These are phyloP conservation scores for Ploceus nigricollis DNA, from an alignment of 2,113 vertebrate species.

Conservation along the genomic window DNA sequence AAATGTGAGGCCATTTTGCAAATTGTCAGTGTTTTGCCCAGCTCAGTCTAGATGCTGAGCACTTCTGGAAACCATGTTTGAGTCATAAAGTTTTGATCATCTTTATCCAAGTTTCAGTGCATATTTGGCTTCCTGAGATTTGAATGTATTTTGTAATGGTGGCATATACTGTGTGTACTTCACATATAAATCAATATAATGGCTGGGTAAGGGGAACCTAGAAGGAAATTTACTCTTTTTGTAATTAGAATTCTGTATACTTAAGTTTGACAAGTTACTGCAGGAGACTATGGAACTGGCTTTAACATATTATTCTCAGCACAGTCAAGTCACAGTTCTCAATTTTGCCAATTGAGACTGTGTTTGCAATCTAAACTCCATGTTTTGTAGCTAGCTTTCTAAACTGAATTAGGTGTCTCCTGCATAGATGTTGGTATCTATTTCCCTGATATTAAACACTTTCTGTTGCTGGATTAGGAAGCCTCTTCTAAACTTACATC, in stretches of 20 bases:
- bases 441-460: background rate
- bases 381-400: background rate
- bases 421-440: background rate
- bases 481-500: background rate
- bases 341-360: fast-evolving
- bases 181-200: background rate
- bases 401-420: background rate
- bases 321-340: background rate
- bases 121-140: background rate
- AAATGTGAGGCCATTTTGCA: background rate
- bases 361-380: background rate
- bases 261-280: background rate
- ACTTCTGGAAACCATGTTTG: background rate
- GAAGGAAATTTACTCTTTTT: background rate
- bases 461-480: background rate
- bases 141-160: background rate
- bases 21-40: background rate
- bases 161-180: background rate
- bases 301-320: background rate
- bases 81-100: background rate
- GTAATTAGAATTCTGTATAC: background rate
- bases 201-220: fast-evolving
- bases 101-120: background rate
- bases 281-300: background rate
- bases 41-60: background rate